These are phyloP conservation scores for Hofmannophila pseudospretella DNA, from an alignment of 2,888 invertebrate species.

Conservation along the genomic window DNA sequence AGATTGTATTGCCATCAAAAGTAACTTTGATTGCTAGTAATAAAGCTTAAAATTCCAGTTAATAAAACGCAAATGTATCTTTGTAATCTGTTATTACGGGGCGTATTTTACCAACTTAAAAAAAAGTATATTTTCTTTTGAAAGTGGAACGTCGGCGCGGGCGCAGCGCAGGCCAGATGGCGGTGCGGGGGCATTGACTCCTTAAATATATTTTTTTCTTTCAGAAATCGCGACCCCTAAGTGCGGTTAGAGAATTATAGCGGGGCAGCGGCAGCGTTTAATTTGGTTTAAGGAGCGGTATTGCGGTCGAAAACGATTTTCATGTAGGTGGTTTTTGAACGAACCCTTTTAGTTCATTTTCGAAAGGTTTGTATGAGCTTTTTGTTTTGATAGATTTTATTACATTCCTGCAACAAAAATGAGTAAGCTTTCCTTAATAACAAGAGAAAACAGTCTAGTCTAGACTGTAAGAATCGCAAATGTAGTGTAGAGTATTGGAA, in stretches of 20 bases:
- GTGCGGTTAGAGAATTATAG: slow-evolving; percentile 55
- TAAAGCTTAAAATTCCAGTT: slow-evolving; percentile 17
- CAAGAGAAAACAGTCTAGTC: too few species aligned
- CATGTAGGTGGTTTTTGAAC: slow-evolving; percentile 18
- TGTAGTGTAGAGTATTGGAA: too few species aligned
- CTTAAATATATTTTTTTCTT: slow-evolving; percentile 48
- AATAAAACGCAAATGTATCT: neutral
- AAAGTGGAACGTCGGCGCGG: slow-evolving; percentile 26
- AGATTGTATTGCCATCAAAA: slow-evolving; percentile 1
- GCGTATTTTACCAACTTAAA: slow-evolving; percentile 20
- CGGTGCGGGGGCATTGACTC: slow-evolving; percentile 62
- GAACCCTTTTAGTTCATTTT: too few species aligned
- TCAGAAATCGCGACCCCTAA: slow-evolving; percentile 63
- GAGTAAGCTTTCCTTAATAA: too few species aligned
- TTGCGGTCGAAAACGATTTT: slow-evolving; percentile 35
- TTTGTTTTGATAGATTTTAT: too few species aligned
- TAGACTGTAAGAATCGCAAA: too few species aligned
- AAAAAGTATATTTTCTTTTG: slow-evolving; percentile 14
- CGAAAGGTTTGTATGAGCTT: too few species aligned
- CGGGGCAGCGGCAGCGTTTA: slow-evolving; percentile 38
- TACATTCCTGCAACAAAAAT: too few species aligned
- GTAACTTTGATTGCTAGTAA: slow-evolving; percentile 7
- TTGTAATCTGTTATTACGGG: slow-evolving; percentile 38
- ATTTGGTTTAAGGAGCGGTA: slow-evolving; percentile 47
- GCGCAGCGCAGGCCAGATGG: slow-evolving; percentile 68